Base-by-base conservation (phyloP, 1,140 invertebrate species). In the Lithobius niger region DNA sequence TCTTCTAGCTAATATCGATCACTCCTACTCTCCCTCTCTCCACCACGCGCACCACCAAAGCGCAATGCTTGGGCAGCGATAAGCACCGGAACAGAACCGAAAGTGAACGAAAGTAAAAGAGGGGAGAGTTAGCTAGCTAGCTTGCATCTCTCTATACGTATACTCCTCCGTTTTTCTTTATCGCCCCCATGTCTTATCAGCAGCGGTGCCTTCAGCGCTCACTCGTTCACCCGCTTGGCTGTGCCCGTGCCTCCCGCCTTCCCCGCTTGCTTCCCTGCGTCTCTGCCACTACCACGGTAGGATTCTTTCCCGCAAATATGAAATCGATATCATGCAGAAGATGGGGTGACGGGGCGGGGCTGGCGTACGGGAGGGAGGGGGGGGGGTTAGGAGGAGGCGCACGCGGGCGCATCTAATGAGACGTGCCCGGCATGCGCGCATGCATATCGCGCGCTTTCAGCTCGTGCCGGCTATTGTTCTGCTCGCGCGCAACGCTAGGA, bases 21-120 rank as follows among this genome's bases (percentile, higher is more conserved):
- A n/a, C n/a, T n/a, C n/a, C n/a, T n/a, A n/a, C n/a, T n/a, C n/a
- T n/a, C n/a, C n/a, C n/a, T n/a, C n/a, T n/a, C n/a, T n/a, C n/a
- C n/a, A n/a, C n/a, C n/a, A n/a, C n/a, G n/a, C 60, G 13, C 61
- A 64, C 68, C 63, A 68, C 73, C 27, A 15, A 13, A 6, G 48
- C 48, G 48, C 48, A 50, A 26, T 50, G 48, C 48, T 50, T 26
- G 24, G 48, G 24, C 27, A 50, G 48, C 27, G 48, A 50, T 50
- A 50, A 50, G 48, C 48, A 19, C 48, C 48, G 48, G 48, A 50
- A 50, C 48, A 50, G 48, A 50, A 50, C 24, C 48, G 10, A 4
- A 26, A 50, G 48, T 13, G 31, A 40, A 18, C 10, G 31, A 40
- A 18, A 40, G 31, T 10, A 40, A 40, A 40, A 40, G 31, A 10